Base-by-base conservation (phyloP, 92 coral and sea anemone genomes). In the Siderastrea siderea region DNA sequence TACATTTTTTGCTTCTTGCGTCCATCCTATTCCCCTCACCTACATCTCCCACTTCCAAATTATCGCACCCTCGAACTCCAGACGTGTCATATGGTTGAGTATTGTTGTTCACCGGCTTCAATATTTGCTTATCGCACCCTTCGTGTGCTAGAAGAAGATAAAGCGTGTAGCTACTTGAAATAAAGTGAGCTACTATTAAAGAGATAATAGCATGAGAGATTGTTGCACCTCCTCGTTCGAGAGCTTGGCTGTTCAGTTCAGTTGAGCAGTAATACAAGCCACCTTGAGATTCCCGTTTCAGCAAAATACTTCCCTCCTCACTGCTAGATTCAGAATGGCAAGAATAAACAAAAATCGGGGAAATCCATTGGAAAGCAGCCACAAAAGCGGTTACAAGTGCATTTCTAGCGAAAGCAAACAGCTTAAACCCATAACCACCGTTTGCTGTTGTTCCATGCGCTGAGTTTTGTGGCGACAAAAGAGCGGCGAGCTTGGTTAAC, bases 101-200 rank as follows among this genome's bases (percentile, higher is more conserved):
- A 57, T 11, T 68, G 43, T 16, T 70, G 48, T 10, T 46, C 45
- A 8, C 78, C 10, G 47, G 65, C 15, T 53, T 71, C 10, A 70
- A 2, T 43, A 1, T 13, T 58, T 10, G 50, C 11, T 82, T 47
- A 3, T 4, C 17, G n/a, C 13, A 11, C 53, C n/a, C 60, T 3
- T 71, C 59, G 16, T 55, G 77, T 9, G 11, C 7, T 47, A 82
- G 44, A 45, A 82, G 59, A 48, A 82, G 66, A 13, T 2, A 82
- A 9, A 82, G 68, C 9, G 77, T 58, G 68, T 69, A 69, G 16
- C 86, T 53, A 57, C 86, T 82, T 16, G 86, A 82, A 57, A 82
- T 58, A 4, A 70, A 19, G 69, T 82, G 70, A 10, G 86, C 77
- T 55, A 44, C 16, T 4, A 58, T 47, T 17, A 58, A 16, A 5